Percentiles rank a stretch among this genome's conserved stretches.
Evolutionary conservation across 2,888 invertebrate species (phyloP).

Genomic region (Nycteola revayana): DNA sequence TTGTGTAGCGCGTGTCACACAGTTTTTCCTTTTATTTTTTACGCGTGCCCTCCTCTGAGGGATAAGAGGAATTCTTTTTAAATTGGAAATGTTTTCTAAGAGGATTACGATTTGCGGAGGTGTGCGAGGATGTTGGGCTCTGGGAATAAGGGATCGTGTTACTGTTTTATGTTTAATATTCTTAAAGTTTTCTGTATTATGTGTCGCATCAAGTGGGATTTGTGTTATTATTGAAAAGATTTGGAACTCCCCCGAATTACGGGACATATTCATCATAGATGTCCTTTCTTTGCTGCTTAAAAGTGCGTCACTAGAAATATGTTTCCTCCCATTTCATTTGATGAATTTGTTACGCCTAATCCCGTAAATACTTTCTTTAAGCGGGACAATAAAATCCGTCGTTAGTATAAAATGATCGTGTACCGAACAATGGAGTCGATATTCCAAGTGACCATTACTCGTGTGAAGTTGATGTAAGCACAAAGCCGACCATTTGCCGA

Average conservation of each 20-base stretch:
- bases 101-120: conserved; percentile 81
- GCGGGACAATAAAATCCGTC: conserved; percentile 32
- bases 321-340: conserved; percentile 5
- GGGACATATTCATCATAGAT: conserved; percentile 4
- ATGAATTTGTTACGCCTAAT: conserved; percentile 26
- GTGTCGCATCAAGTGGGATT: conserved; percentile 41
- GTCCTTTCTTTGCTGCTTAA: not conserved
- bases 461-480: conserved; percentile 47
- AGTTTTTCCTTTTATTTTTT: conserved; percentile 79
- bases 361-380: conserved; percentile 28
- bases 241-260: conserved; percentile 10
- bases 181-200: conserved; percentile 45
- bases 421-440: conserved; percentile 51
- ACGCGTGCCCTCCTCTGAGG: conserved; percentile 76
- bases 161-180: conserved; percentile 62
- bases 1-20: conserved; percentile 64
- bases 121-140: conserved; percentile 60
- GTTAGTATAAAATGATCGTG: conserved; percentile 36
- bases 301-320: not conserved
- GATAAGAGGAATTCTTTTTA: conserved; percentile 81
- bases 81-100: conserved; percentile 83
- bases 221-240: conserved; percentile 22
- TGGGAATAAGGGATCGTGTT: conserved; percentile 66
- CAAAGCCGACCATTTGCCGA: conserved; percentile 40
- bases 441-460: conserved; percentile 52